A percentile compares a stretch with the other conserved stretches of the same genome.
These are phyloP conservation scores for Pterocles orientalis DNA, from an alignment of 2,113 vertebrate species.

Conservation along the genomic window DNA sequence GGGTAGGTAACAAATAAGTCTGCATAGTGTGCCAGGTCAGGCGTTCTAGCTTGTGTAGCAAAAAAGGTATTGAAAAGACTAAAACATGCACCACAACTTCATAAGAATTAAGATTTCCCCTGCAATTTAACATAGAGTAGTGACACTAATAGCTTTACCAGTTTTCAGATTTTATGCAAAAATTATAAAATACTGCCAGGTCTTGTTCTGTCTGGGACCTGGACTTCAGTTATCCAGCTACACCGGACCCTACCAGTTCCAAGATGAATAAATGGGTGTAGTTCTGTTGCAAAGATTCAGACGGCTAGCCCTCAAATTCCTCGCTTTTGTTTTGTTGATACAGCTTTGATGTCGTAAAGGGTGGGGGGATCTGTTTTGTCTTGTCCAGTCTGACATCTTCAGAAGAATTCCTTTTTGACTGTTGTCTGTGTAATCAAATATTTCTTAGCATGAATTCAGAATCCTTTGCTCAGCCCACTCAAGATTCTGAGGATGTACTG, in stretches of 20 bases:
- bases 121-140: not conserved
- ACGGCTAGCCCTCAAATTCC: not conserved
- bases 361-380: slow-evolving; percentile 5
- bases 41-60: not conserved
- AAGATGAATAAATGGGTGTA: not conserved
- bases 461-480: not conserved
- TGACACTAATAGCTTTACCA: not conserved
- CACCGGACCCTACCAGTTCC: not conserved
- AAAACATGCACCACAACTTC: not conserved
- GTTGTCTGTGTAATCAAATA: not conserved
- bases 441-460: not conserved
- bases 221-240: not conserved
- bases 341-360: not conserved
- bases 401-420: not conserved
- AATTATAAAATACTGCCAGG: not conserved
- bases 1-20: slow-evolving; percentile 77
- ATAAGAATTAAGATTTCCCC: not conserved
- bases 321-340: not conserved
- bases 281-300: not conserved
- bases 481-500: not conserved
- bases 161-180: not conserved
- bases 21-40: not conserved
- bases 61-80: not conserved
- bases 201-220: not conserved
- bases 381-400: slow-evolving; percentile 6